Evolutionary conservation across 2,888 invertebrate genomes (phyloP).

Genomic region (Eulithis prunata): DNA sequence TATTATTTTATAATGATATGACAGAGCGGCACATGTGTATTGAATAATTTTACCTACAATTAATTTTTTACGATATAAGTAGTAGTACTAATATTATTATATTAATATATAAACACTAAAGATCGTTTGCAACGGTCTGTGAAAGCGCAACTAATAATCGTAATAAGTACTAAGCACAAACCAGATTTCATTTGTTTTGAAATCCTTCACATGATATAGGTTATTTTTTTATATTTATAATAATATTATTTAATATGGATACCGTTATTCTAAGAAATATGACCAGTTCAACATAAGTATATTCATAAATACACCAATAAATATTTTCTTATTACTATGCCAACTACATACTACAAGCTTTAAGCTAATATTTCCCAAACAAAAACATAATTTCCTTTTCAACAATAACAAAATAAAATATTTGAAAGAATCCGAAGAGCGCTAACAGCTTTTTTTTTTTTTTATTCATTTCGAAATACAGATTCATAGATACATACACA

Average conservation of each 20-base stretch:
- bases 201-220: no score
- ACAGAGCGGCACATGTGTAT: neutral
- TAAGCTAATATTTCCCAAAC: neutral
- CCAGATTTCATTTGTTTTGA: no score
- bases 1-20: neutral
- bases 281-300: neutral
- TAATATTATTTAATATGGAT: no score
- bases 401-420: no score
- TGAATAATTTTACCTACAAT: no score
- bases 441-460: neutral
- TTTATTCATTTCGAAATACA: neutral
- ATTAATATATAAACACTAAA: no score
- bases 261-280: neutral
- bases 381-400: neutral
- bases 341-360: neutral
- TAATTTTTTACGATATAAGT: no score
- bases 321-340: neutral
- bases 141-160: no score
- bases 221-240: no score
- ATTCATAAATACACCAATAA: neutral
- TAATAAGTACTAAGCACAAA: no score
- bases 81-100: no score
- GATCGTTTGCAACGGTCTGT: no score
- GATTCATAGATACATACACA: neutral
- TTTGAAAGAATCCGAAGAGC: neutral